Percentiles rank a stretch among this genome's conserved stretches.
phyloP scores from a whole-genome alignment of 2,888 invertebrate genomes.

The Yponomeuta malinellus region DNA sequence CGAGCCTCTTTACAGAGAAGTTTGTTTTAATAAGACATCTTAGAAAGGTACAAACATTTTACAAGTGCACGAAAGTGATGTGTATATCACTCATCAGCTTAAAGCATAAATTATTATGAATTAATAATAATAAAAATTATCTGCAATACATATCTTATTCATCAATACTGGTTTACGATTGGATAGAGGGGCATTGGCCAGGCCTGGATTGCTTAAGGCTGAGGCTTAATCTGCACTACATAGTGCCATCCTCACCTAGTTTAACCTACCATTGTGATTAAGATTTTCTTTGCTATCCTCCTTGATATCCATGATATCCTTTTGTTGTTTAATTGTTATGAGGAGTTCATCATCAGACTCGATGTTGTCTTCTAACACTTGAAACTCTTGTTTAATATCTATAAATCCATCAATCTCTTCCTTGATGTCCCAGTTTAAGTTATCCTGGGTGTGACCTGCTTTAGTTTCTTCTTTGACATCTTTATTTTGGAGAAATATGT shows the following conservation, averaged over 20 bases:
- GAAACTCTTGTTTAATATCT: neutral
- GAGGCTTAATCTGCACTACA: too few relatives aligned
- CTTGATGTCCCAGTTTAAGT: constrained; percentile 26
- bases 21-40: too few relatives aligned
- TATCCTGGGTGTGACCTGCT: constrained; percentile 15
- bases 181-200: too few relatives aligned
- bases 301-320: constrained; percentile 20
- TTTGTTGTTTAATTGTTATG: constrained; percentile 32
- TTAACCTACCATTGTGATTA: neutral
- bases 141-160: too few relatives aligned
- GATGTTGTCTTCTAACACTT: constrained; percentile 20
- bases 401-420: constrained; percentile 5
- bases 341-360: constrained; percentile 54
- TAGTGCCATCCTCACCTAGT: neutral
- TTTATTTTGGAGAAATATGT: neutral
- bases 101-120: too few relatives aligned
- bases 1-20: too few relatives aligned
- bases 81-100: too few relatives aligned
- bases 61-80: too few relatives aligned
- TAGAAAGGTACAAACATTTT: too few relatives aligned
- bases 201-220: too few relatives aligned
- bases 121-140: too few relatives aligned
- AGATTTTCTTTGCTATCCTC: constrained; percentile 35
- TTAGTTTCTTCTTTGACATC: constrained; percentile 6
- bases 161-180: too few relatives aligned